Conservation (phyloP, 2,113 vertebrate species). For the Erythrolamprus reginae region DNA sequence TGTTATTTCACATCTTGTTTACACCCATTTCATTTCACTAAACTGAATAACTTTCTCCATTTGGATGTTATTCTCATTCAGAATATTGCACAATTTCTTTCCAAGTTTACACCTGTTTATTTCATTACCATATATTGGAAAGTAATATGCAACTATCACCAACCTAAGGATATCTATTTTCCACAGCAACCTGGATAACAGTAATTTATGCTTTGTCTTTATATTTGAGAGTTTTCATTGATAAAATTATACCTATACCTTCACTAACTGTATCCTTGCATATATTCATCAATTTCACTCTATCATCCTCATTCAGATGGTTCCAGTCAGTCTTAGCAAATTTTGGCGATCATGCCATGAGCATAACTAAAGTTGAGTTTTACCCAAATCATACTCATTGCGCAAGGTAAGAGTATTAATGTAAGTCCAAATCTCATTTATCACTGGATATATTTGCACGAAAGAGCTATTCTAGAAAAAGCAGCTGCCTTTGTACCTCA, state of each 20-base stretch:
- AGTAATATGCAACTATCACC: not conserved
- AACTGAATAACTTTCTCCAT: not conserved
- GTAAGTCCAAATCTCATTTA: not conserved
- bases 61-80: not conserved
- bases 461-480: not conserved
- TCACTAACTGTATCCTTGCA: not conserved
- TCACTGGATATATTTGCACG: not conserved
- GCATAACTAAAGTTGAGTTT: not conserved
- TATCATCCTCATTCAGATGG: not conserved
- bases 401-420: not conserved
- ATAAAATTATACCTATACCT: not conserved
- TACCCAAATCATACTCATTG: not conserved
- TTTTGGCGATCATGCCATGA: not conserved
- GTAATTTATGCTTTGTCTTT: not conserved
- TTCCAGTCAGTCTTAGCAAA: not conserved
- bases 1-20: not conserved
- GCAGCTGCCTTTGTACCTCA: not conserved
- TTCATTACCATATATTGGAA: not conserved
- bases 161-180: not conserved
- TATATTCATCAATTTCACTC: not conserved
- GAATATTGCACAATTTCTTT: not conserved
- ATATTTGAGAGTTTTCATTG: not conserved
- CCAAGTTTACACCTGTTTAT: not conserved
- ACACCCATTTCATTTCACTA: not conserved
- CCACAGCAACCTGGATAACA: not conserved